Evolutionary conservation across 2,888 invertebrate genomes (phyloP).

Genomic region (Marasmarcha lunaedactyla): DNA sequence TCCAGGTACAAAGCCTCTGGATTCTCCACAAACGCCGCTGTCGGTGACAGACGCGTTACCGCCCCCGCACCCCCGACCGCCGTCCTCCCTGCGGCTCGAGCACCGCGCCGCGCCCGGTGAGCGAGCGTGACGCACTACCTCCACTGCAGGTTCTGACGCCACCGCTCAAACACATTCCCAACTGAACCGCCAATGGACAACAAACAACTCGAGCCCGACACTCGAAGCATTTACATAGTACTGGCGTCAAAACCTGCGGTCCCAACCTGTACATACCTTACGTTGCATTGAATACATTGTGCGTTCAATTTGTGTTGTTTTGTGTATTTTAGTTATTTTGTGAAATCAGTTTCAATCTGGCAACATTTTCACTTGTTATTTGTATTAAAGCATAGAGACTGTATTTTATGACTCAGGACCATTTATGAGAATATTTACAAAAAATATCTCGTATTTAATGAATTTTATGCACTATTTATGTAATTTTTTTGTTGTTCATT

Average conservation of each 20-base stretch:
- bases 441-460: constrained; percentile 29
- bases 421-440: constrained; percentile 35
- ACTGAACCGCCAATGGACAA: constrained; percentile 9
- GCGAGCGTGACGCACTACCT: constrained; percentile 49
- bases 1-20: constrained; percentile 79
- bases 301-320: constrained; percentile 58
- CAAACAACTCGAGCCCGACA: constrained; percentile 2
- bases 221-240: constrained; percentile 1
- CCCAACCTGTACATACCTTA: constrained; percentile 17
- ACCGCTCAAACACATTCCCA: constrained; percentile 45
- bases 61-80: constrained; percentile 58
- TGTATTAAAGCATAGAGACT: constrained; percentile 62
- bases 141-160: constrained; percentile 13
- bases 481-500: constrained; percentile 18
- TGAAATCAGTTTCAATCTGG: constrained; percentile 23
- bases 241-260: constrained; percentile 43
- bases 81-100: constrained; percentile 66
- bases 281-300: constrained; percentile 24
- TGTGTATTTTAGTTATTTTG: constrained; percentile 44
- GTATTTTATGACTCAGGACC: constrained; percentile 63
- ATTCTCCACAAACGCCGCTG: constrained; percentile 86
- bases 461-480: constrained; percentile 41
- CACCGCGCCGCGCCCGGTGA: constrained; percentile 69
- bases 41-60: constrained; percentile 64
- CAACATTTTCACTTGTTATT: constrained; percentile 35